These are phyloP conservation scores for Potorous gilbertii DNA, from an alignment of 2,797 vertebrate genomes.

Conservation along the genomic window DNA sequence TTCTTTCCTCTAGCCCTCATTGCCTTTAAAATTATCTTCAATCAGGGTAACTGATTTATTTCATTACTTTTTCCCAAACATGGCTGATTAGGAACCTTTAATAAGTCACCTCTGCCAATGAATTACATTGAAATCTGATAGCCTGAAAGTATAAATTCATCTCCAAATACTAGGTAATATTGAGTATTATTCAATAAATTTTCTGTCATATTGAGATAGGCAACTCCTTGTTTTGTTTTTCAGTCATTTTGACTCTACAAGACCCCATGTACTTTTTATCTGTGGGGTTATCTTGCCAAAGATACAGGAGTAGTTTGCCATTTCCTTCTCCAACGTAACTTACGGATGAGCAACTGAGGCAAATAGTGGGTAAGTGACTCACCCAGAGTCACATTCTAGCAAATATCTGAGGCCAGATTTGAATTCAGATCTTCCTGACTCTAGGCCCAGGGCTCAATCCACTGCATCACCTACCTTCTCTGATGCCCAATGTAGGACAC, in stretches of 20 bases:
- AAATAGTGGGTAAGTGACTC: not conserved
- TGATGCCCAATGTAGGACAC: not conserved
- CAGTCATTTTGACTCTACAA: not conserved
- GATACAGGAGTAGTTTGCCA: not conserved
- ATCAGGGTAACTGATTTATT: not conserved
- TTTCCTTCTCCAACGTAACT: not conserved
- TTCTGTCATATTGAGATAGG: not conserved
- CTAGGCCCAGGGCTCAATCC: not conserved
- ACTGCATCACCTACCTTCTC: not conserved
- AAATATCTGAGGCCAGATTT: not conserved
- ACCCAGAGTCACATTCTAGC: not conserved
- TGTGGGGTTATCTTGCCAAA: not conserved
- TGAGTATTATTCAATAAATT: not conserved
- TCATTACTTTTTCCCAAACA: not conserved
- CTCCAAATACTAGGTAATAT: not conserved
- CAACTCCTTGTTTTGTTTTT: not conserved
- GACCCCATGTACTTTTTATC: not conserved
- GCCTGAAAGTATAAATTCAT: slow-evolving; percentile 28
- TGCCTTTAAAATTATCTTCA: not conserved
- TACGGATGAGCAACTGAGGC: not conserved
- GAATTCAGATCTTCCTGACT: not conserved
- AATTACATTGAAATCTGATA: not conserved
- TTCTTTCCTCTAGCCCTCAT: not conserved
- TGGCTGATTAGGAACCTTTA: not conserved
- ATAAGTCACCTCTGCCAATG: not conserved